phyloP scores from a whole-genome alignment of 2,797 vertebrate species.

The Neomorphus geoffroyi region DNA sequence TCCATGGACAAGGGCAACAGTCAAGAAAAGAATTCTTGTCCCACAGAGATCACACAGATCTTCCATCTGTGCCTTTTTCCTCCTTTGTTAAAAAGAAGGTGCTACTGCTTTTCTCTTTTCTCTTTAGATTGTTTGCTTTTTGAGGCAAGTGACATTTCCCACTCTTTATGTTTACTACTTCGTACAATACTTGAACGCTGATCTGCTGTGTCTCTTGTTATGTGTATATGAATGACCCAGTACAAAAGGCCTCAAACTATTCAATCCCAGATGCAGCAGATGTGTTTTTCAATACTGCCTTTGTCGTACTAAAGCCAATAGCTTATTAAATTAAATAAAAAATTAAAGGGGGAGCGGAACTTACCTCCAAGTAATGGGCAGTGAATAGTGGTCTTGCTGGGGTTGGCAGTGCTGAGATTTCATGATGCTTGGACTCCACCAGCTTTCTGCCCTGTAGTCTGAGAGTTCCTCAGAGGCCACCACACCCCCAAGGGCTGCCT shows the following conservation, averaged over 20 bases:
- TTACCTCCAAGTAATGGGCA: not conserved
- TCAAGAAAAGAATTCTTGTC: not conserved
- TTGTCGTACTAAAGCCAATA: not conserved
- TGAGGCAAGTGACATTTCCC: not conserved
- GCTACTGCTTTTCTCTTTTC: not conserved
- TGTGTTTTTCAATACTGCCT: not conserved
- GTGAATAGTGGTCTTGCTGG: not conserved
- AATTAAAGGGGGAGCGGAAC: not conserved
- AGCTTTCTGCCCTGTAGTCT: not conserved
- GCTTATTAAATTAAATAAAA: not conserved
- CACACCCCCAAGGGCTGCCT: not conserved
- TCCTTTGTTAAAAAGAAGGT: not conserved
- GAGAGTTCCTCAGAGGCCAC: not conserved
- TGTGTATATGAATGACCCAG: not conserved
- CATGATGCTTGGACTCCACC: not conserved
- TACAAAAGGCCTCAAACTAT: not conserved
- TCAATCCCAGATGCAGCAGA: not conserved
- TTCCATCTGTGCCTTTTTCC: not conserved
- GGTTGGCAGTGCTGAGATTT: not conserved
- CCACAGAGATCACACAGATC: not conserved
- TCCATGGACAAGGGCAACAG: not conserved
- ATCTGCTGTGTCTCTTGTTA: not conserved
- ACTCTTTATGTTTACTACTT: not conserved
- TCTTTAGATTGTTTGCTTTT: not conserved
- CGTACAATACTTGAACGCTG: not conserved